Conservation (phyloP, 2,888 invertebrate genomes). For the Aleiodes alternator region DNA sequence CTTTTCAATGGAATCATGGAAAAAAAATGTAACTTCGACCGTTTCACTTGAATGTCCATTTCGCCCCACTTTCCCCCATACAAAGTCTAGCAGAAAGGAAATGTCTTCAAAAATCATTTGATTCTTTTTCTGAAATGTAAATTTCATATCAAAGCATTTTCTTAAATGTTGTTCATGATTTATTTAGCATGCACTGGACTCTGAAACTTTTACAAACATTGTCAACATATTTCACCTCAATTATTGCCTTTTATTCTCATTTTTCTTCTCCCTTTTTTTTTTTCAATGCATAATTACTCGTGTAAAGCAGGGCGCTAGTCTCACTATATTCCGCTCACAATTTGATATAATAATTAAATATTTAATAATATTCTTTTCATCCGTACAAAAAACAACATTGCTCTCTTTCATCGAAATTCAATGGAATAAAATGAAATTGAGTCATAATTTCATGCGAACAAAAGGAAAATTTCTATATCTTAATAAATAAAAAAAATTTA, state of each 20-base stretch:
- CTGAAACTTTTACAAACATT: background rate
- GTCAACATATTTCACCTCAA: background rate
- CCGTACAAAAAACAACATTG: conserved; percentile 23
- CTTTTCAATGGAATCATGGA: no score
- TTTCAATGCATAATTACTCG: background rate
- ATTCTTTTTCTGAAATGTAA: background rate
- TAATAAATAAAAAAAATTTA: no score
- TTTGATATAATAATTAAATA: no score
- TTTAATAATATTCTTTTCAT: background rate
- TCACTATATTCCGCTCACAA: conserved; percentile 12
- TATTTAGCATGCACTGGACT: background rate
- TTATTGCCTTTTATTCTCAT: background rate
- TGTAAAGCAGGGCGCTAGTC: conserved; percentile 22
- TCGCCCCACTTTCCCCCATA: no score
- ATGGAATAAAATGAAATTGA: background rate
- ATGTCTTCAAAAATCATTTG: background rate
- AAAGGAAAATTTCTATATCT: no score
- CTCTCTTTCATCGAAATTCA: background rate
- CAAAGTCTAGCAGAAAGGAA: background rate
- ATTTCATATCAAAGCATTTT: background rate
- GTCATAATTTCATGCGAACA: no score
- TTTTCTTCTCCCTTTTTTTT: background rate
- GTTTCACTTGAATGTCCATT: no score
- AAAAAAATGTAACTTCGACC: no score
- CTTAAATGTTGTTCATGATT: no score